Evolutionary conservation across 1,140 invertebrate genomes (phyloP), one percentile per base, ranked within the genome.

Genomic region (Heliothis virescens): DNA sequence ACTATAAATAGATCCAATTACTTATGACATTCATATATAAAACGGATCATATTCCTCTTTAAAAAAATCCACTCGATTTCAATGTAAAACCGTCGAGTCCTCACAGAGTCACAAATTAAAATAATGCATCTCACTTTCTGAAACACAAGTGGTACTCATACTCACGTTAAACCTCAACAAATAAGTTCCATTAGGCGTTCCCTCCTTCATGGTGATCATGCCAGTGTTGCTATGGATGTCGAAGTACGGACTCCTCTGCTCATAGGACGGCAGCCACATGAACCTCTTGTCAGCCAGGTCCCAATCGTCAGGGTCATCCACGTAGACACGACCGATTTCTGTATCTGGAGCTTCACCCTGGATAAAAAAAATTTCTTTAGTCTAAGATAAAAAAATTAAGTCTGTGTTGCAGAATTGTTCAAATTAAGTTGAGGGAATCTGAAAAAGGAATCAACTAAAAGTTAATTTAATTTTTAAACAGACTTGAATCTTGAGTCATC

Each of bases 231-330:
- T 86, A 86, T 98, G 95, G 1, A 98, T 94, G 3, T 95, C 91
- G 89, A 98, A 98, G 84, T 94, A 92, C 0, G 93, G 93, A 72
- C 89, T 94, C 75, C 96, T 95, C 0, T 96, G 92, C 82, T 96
- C 92, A 52, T 91, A 95, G 0, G 92, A 94, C 0, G 93, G 85
- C 16, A 92, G 84, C 97, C 97, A 98, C 12, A 93, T 91, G 84
- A 99, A 99, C 1, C 95, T 89, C 94, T 99, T 99, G 89, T 99
- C 98, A 0, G 96, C 96, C 57, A 98, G 92, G 94, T 99, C 98
- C 98, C 98, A 99, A 90, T 99, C 98, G 89, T 99, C 98, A 0
- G 96, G 95, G 94, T 99, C 98, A 41, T 98, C 96, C 0, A 99
- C 98, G 91, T 98, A 99, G 1, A 99, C 98, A 26, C 98, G 95